phyloP scores from a whole-genome alignment of 2,797 vertebrate species.

The Myotis myotis region DNA sequence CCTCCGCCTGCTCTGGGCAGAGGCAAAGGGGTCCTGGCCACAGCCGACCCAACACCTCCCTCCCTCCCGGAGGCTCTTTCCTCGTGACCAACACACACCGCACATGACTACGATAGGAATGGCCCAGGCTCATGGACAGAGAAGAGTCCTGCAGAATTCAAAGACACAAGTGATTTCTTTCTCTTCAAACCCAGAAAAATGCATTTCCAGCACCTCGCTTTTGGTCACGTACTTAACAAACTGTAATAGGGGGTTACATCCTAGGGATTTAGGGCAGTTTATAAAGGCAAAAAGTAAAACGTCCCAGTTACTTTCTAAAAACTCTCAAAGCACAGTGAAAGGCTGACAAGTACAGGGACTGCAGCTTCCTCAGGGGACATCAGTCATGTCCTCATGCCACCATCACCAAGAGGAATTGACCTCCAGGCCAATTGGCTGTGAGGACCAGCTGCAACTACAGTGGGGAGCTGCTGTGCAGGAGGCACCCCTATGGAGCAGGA shows the following conservation, averaged over 20 bases:
- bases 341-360: neutral
- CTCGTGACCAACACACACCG: neutral
- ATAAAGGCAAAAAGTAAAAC: neutral
- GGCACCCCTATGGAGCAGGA: too few species aligned
- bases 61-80: neutral
- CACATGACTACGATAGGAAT: neutral
- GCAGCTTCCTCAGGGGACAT: accelerated
- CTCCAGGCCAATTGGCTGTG: too few species aligned
- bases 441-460: too few species aligned
- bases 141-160: neutral
- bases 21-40: accelerated
- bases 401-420: too few species aligned
- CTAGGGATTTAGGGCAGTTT: neutral
- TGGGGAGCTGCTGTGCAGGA: too few species aligned
- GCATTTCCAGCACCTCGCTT: neutral
- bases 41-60: neutral
- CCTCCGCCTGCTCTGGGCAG: neutral
- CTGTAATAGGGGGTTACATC: neutral
- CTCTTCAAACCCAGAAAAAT: neutral
- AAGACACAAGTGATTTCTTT: neutral
- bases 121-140: accelerated
- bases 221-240: neutral
- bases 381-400: neutral
- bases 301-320: neutral
- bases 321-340: neutral